Evolutionary conservation across 1,140 invertebrate genomes (phyloP), one percentile per base, ranked within the genome.

Genomic region (Campodea augens): DNA sequence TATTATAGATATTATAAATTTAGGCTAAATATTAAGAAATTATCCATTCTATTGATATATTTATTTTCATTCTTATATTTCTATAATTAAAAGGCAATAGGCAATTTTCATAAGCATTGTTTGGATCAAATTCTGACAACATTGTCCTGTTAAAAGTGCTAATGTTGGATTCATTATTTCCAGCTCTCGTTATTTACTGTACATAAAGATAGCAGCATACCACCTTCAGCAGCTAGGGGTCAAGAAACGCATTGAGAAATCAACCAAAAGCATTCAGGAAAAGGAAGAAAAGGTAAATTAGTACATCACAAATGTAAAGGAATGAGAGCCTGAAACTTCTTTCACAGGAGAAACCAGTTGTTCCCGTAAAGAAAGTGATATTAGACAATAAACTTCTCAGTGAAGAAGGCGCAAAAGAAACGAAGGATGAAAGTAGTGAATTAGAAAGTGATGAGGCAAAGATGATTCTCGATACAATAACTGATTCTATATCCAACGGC

Each of bases 171-270:
- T 7, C 15, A 7, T 32, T 32, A 32, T 32, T 25, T 51, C 23
- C 36, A 59, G 57, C 38, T 57, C 84, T 19, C 74, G 88, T 51
- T 97, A 98, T 59, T 81, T 97, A 62, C 83, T 83, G 63, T 98
- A 97, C 64, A 92, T 98, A 39, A 87, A 91, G 55, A 81, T 87
- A 60, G 92, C 91, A 20, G 91, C 92, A 3, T 80, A 80, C 61
- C 86, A 93, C 65, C 71, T 97, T 40, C 90, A 97, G 67, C 81
- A 90, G 60, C 62, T 92, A 22, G 84, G 77, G 48, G 57, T 71
- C 60, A 73, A 75, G 49, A 68, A 65, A 67, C 68, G 68, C 54
- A 59, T 55, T 51, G 60, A 52, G 22, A 55, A 56, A 52, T 52
- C 59, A 52, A 53, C 47, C 13, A 23, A 47, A 19, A 38, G 43